A percentile compares a stretch with the other conserved stretches of the same genome.
Conservation (phyloP, 2,888 invertebrate species). For the Hemaris fuciformis region DNA sequence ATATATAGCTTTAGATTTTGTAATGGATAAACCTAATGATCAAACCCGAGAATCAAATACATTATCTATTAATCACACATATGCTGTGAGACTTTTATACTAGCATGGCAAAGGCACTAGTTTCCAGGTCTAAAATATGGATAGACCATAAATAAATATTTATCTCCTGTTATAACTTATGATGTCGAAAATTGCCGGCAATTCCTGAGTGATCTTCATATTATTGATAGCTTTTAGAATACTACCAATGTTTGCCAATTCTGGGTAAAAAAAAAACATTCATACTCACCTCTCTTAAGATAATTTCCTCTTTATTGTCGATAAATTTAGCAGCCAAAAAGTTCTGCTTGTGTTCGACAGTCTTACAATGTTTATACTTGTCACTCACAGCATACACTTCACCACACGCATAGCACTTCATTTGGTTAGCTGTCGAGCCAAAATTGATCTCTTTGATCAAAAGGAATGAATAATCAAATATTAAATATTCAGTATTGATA, state of each 20-base stretch:
- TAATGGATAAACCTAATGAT: no score
- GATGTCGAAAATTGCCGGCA: no score
- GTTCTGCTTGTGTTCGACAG: conserved; percentile 38
- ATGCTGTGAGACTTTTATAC: no score
- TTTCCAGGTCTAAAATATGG: no score
- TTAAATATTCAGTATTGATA: conserved; percentile 33
- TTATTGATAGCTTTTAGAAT: no score
- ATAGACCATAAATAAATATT: no score
- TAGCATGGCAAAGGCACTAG: no score
- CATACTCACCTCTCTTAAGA: conserved; percentile 53
- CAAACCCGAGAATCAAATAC: no score
- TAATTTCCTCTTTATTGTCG: conserved; percentile 31
- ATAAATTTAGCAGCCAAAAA: conserved; percentile 38
- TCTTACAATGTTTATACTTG: conserved; percentile 40
- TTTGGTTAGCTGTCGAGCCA: conserved; percentile 31
- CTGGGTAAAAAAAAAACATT: neutral
- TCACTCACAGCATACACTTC: conserved; percentile 27
- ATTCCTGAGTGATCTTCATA: no score
- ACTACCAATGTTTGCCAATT: neutral
- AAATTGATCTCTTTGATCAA: conserved; percentile 33
- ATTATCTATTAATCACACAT: no score
- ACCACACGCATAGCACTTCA: conserved; percentile 52
- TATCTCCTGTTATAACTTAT: no score
- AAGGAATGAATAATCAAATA: conserved; percentile 39
- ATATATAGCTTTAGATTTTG: no score